phyloP scores from a whole-genome alignment of 2,888 invertebrate genomes.

The Limnephilus marmoratus region DNA sequence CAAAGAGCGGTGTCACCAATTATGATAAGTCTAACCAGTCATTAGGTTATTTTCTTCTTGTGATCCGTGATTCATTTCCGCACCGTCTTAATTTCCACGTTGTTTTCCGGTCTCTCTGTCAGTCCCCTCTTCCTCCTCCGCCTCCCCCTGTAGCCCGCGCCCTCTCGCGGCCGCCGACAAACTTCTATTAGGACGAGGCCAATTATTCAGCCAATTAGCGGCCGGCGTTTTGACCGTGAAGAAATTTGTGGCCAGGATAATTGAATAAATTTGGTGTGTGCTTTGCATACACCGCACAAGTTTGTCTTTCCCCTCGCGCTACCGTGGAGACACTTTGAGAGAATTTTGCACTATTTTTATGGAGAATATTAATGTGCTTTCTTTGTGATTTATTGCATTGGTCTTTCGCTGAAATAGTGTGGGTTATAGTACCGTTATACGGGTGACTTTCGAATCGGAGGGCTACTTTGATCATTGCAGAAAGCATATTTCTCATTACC shows the following conservation, averaged over 20 bases:
- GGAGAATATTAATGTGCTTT: neutral
- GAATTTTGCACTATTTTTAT: neutral
- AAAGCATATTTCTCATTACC: no score
- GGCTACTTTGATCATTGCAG: no score
- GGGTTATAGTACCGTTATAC: neutral
- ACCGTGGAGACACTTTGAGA: neutral
- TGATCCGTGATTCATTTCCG: constrained; percentile 14
- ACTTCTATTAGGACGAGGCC: constrained; percentile 41
- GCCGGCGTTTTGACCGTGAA: constrained; percentile 50
- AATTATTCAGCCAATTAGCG: constrained; percentile 62
- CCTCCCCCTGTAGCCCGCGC: neutral
- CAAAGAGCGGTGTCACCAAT: neutral
- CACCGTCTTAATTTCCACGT: constrained; percentile 4
- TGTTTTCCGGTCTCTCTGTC: neutral
- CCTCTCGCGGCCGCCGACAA: constrained; percentile 2
- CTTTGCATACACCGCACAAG: constrained; percentile 28
- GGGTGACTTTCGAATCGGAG: neutral
- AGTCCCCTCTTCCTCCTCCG: neutral
- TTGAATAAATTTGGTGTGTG: constrained; percentile 60
- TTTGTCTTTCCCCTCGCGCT: neutral
- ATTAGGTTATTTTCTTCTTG: neutral
- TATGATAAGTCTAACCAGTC: neutral
- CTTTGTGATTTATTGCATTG: neutral
- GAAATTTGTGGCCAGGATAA: constrained; percentile 60
- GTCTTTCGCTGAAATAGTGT: neutral